Conservation (phyloP, 1,140 invertebrate genomes). For the Rhagoletis pomonella region DNA sequence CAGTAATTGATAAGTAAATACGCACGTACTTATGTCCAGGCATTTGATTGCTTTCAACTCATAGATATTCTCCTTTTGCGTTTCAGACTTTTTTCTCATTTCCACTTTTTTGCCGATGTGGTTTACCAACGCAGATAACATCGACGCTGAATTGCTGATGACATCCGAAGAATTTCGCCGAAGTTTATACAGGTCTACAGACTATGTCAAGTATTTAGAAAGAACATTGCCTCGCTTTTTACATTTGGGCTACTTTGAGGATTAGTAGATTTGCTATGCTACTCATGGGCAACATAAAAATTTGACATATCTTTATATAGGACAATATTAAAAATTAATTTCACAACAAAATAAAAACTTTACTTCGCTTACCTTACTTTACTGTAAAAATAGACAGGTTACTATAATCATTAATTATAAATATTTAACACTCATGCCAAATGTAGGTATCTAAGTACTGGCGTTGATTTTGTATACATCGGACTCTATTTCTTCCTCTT, state of each 20-base stretch:
- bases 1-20: no score
- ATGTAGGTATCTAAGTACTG: no score
- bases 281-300: no score
- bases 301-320: no score
- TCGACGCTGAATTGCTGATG: background rate
- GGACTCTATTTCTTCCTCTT: no score
- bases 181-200: background rate
- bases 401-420: no score
- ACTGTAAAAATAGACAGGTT: no score
- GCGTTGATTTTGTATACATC: no score
- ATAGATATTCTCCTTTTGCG: background rate
- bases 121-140: background rate
- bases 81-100: slow-evolving; percentile 25
- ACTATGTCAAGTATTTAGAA: background rate
- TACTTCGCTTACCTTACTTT: no score
- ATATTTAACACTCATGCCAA: no score
- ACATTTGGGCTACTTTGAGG: slow-evolving; percentile 39
- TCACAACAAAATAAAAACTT: no score
- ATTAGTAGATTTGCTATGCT: background rate
- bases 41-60: background rate
- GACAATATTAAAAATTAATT: no score
- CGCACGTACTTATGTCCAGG: background rate
- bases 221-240: background rate
- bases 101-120: slow-evolving; percentile 21
- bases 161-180: slow-evolving; percentile 34